Conservation (phyloP, 1,140 invertebrate genomes). For the Eufriesea mexicana region DNA sequence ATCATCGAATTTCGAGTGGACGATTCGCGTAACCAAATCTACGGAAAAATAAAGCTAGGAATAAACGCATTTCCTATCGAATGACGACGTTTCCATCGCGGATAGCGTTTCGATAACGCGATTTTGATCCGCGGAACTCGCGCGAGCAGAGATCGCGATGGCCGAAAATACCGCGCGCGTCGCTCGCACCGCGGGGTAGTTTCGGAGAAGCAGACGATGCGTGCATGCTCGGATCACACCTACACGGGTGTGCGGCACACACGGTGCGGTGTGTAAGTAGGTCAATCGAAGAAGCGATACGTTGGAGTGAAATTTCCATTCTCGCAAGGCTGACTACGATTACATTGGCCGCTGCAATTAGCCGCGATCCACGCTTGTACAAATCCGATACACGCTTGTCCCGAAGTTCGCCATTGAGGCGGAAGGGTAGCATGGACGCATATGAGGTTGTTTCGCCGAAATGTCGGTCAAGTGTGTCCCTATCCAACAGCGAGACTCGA, state of each 20-base stretch:
- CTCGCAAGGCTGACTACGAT: conserved; percentile 58
- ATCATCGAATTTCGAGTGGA: not conserved
- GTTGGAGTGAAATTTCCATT: conserved; percentile 62
- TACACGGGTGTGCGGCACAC: not conserved
- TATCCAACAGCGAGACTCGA: not conserved
- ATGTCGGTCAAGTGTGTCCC: conserved; percentile 16
- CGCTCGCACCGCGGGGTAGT: too few relatives aligned
- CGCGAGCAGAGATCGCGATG: not conserved
- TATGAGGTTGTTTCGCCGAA: not conserved
- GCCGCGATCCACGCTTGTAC: conserved; percentile 32
- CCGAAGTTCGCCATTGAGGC: not conserved
- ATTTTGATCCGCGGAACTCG: not conserved
- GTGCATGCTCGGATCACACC: not conserved
- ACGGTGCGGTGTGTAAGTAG: conserved; percentile 40
- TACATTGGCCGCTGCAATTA: conserved; percentile 56
- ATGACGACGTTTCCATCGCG: not conserved
- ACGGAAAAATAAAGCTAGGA: too few relatives aligned
- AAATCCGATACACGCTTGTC: conserved; percentile 15
- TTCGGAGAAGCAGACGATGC: not conserved
- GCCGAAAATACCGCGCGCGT: not conserved
- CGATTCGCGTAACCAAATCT: not conserved
- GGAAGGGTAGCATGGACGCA: not conserved
- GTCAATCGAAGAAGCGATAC: conserved; percentile 65
- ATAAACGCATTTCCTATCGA: not conserved
- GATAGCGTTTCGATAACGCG: not conserved